Percentiles rank a stretch among this genome's conserved stretches.
These are phyloP conservation scores for Diogma glabrata DNA, from an alignment of 2,888 invertebrate species.

Conservation along the genomic window DNA sequence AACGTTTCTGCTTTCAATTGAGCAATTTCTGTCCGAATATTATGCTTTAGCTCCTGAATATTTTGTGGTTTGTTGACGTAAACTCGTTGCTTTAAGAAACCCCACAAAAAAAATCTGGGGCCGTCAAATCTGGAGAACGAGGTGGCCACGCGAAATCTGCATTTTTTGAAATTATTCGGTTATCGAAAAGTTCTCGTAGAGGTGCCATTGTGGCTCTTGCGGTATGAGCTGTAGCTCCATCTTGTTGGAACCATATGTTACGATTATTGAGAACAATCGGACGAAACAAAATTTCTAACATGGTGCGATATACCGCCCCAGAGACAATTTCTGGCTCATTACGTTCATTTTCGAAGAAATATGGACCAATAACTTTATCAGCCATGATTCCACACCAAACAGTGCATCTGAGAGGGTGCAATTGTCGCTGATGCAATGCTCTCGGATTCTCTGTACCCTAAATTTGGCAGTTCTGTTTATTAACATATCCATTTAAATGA, in stretches of 20 bases:
- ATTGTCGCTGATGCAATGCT: too few relatives aligned
- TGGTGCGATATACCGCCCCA: background rate
- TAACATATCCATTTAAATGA: too few relatives aligned
- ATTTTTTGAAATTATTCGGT: background rate
- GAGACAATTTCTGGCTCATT: too few relatives aligned
- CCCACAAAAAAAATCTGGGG: background rate
- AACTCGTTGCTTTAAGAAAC: conserved; percentile 3
- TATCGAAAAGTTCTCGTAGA: background rate
- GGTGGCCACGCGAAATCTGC: conserved; percentile 2
- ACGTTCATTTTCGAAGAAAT: too few relatives aligned
- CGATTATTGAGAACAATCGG: background rate
- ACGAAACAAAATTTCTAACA: background rate
- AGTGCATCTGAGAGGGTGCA: too few relatives aligned
- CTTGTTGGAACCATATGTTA: background rate
- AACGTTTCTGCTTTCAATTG: background rate
- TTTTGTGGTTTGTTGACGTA: background rate
- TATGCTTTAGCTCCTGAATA: conserved; percentile 2
- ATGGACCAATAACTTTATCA: too few relatives aligned
- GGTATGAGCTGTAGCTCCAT: conserved; percentile 3
- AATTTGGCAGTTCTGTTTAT: too few relatives aligned
- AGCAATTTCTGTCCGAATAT: background rate
- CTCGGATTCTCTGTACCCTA: too few relatives aligned
- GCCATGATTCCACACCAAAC: too few relatives aligned
- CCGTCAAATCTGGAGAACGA: conserved; percentile 3
- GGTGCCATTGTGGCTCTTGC: background rate